Evolutionary conservation across 2,113 vertebrate species (phyloP), one percentile per base, ranked within the genome.

Genomic region (Saccopteryx leptura): DNA sequence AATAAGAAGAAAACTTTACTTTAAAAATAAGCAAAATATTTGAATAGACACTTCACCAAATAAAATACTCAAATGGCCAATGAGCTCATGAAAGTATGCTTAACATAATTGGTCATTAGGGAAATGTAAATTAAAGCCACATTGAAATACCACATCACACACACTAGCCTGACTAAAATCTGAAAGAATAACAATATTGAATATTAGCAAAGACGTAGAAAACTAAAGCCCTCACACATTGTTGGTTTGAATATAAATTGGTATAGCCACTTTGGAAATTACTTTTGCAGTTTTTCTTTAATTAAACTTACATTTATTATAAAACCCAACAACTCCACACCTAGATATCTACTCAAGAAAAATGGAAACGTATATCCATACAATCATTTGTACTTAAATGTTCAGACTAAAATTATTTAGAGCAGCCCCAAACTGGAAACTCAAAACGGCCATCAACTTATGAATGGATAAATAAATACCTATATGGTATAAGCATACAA

Each of bases 121-220:
- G 23, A 93, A 90, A 71, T 82, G 15, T 50, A 86, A 91, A 82
- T 50, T 56, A 50, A 93, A 92, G 92, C 10, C 63, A 83, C 11
- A 58, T 12, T 69, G 63, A 74, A 68, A 68, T 91, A 61, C 48
- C 4, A 61, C 26, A 75, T 54, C 17, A 6, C 1, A n/a, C 13
- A 48, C 7, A 7, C 28, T 76, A 76, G 26, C 95, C 80, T 68
- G n/a, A 50, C 33, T 85, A 69, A 86, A 54, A n/a, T 71, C 24
- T 39, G 58, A 89, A 96, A 60, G 60, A 78, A 17, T 86, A 75
- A 58, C 23, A 92, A 33, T 80, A 85, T 3, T 81, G 66, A 79
- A 66, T 81, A 81, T 74, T 83, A 50, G 39, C 76, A 90, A 72
- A 88, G 56, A 66, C 1, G 9, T 10, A 79, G 28, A 96, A 88